A percentile compares a stretch with the other conserved stretches of the same genome.
phyloP scores from a whole-genome alignment of 2,113 vertebrate genomes.

The Forbesichthys agassizii region DNA sequence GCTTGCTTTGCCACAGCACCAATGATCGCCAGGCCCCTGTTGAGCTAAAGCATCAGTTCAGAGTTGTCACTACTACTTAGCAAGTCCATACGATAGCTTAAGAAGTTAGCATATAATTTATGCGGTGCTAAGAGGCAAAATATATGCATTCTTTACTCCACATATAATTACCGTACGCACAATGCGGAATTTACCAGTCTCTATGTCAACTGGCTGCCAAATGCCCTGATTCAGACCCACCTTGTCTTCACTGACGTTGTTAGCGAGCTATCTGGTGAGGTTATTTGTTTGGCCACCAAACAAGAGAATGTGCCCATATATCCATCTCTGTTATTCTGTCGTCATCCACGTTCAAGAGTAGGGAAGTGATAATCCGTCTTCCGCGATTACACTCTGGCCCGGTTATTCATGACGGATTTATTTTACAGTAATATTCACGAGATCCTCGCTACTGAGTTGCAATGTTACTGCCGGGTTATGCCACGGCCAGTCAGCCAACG shows the following conservation, averaged over 20 bases:
- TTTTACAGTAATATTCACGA: constrained; percentile 27
- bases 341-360: background rate
- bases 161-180: too few species aligned
- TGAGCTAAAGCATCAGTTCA: background rate
- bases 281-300: constrained; percentile 1
- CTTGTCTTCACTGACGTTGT: constrained; percentile 22
- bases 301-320: constrained; percentile 41
- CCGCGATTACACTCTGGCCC: constrained; percentile 24
- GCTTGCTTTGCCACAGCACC: background rate
- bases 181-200: constrained; percentile 6
- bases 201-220: background rate
- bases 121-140: background rate
- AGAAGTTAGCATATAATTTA: constrained; percentile 10
- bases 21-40: constrained; percentile 32
- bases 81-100: background rate
- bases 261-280: constrained; percentile 5
- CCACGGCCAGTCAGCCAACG: background rate
- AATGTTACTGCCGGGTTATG: constrained; percentile 44
- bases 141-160: background rate
- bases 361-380: background rate
- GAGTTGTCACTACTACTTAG: background rate
- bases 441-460: constrained; percentile 25
- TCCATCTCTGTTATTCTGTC: constrained; percentile 21
- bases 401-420: constrained; percentile 24
- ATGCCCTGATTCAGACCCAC: constrained; percentile 21